Evolutionary conservation across 2,888 invertebrate genomes (phyloP), one percentile per base, ranked within the genome.

Genomic region (Eremobia ochroleuca): DNA sequence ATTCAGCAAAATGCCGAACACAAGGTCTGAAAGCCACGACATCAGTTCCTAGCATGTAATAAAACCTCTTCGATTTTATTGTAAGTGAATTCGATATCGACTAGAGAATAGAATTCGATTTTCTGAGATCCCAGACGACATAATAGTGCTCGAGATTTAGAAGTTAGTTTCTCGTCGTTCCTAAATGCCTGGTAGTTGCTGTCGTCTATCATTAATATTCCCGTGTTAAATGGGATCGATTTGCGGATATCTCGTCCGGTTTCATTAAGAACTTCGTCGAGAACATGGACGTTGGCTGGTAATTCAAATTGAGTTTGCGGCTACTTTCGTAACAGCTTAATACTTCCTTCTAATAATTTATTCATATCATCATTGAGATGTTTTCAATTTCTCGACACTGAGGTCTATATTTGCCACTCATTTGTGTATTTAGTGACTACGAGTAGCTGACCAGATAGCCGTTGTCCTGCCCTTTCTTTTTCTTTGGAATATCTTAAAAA

Each of bases 51-150:
- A 58, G 61, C n/a, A 25, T 55, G 55, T 40, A 77, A 66, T 77
- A 77, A 81, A 61, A 73, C 40, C 43, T 31, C 43, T 72, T 46
- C 18, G 11, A 65, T 62, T 73, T 81, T 58, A 81, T 73, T 58
- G 73, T 34, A 49, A 31, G 25, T 4, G 66, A 28, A 67, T 61
- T 79, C 69, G 64, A 77, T 65, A 69, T 72, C 65, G 2, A 55
- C 43, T 40, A 40, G 52, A 40, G 31, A 66, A 61, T 61, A 34
- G 52, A 52, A 65, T 46, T 52, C 40, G 18, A 55, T 2, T 64
- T 68, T 49, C 77, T 46, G 15, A n/a, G 43, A 68, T 40, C 25
- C 62, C 71, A 72, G 72, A 77, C 77, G 49, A 64, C 34, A 67
- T 72, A 81, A 81, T 59, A 43, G 67, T 37, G 5, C 28, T 58